Base-by-base conservation (phyloP, 1,140 invertebrate genomes). In the Mamestra configurata region DNA sequence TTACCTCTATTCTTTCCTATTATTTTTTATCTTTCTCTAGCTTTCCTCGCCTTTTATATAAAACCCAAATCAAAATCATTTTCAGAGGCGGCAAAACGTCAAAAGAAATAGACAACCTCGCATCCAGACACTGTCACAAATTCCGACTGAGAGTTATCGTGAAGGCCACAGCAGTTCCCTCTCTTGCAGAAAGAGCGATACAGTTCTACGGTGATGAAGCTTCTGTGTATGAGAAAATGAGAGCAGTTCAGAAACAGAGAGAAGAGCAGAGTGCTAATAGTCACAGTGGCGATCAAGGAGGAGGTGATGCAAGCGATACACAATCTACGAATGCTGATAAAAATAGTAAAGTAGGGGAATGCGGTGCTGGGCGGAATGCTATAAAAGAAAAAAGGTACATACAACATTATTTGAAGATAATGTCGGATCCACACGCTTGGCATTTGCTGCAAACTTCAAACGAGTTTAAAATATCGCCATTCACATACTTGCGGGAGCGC, bases 41-140 rank as follows among this genome's bases (percentile, higher is more conserved):
- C n/a, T n/a, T 31, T 31, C 27, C 5, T 31, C 5, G 27, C 27
- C 27, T 31, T n/a, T 31, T 31, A 31, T 31, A 31, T 31, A n/a
- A n/a, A 35, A 35, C 31, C 3, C 31, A 35, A 35, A 3, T 10
- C 7, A 66, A 40, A 0, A 24, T 66, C 27, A 49, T 72, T 77
- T 88, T 87, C 86, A 94, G 93, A 35, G 93, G 93, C 0, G 90
- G 91, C 0, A 94, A 89, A 82, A 89, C 92, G 1, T 81, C 64
- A 5, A 92, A 91, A 78, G 86, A 57, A 13, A 93, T 94, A 59
- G 89, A 90, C 43, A 90, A 94, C 57, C 82, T 94, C 2, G 87
- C 92, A 5, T 88, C 93, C 4, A 85, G 89, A 59, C 85, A 91
- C n/a, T 91, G 89, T 2, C 90, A 93, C 82, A 89, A 87, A 20